A percentile compares a stretch with the other conserved stretches of the same genome.
Conservation (phyloP, 1,140 invertebrate species). For the Myzus persicae region DNA sequence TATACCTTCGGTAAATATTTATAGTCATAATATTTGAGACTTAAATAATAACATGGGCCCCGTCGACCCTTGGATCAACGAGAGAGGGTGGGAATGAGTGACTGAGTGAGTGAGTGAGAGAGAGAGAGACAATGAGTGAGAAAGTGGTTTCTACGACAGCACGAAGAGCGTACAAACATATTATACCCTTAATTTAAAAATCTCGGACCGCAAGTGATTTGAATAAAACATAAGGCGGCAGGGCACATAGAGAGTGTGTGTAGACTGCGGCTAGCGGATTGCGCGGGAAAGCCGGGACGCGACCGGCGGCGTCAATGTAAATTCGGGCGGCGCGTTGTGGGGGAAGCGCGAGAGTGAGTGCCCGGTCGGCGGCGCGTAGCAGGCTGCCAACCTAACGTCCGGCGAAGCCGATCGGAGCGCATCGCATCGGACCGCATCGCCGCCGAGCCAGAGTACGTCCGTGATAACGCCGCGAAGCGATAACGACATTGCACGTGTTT, state of each 20-base stretch:
- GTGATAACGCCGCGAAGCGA: conserved; percentile 5
- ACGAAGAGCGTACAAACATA: not conserved
- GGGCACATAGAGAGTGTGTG: not conserved
- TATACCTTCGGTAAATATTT: conserved; percentile 17
- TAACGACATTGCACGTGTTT: not conserved
- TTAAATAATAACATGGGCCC: not conserved
- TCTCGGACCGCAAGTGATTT: not conserved
- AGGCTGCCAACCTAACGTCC: conserved; percentile 24
- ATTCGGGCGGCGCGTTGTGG: not conserved
- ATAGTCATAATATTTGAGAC: not conserved
- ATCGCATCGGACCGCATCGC: not conserved
- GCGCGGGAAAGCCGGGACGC: conserved; percentile 42
- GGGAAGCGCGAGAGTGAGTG: too few relatives aligned
- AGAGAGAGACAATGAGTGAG: not conserved
- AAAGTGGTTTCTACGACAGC: not conserved
- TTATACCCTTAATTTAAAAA: not conserved
- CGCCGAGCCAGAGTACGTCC: not conserved
- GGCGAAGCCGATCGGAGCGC: not conserved
- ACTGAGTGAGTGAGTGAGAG: too few relatives aligned
- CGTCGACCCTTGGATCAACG: not conserved
- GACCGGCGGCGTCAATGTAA: not conserved
- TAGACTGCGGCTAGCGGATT: not conserved
- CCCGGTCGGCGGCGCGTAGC: not conserved
- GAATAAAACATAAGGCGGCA: not conserved
- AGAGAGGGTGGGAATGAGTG: not conserved